A percentile compares a stretch with the other conserved stretches of the same genome.
Conservation (phyloP, 1,140 invertebrate genomes). For the Sycophaga agraensis region DNA sequence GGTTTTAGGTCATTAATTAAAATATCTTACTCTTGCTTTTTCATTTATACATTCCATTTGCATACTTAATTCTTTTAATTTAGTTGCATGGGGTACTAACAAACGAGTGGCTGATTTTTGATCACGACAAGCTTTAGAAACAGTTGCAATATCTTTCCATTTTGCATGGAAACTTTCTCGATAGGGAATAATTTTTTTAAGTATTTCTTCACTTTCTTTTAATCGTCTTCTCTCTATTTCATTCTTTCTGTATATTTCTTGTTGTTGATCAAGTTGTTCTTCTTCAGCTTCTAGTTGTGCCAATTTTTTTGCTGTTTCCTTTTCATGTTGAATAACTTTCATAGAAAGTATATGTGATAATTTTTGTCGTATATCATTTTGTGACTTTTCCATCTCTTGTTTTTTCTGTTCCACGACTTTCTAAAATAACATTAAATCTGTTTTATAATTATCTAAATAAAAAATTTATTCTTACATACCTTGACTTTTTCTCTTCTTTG, state of each 20-base stretch:
- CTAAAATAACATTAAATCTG: slow-evolving; percentile 22
- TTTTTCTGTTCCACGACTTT: slow-evolving; percentile 41
- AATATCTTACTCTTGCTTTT: slow-evolving; percentile 53
- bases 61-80: slow-evolving; percentile 43
- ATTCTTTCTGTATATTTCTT: slow-evolving; percentile 47
- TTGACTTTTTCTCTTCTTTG: slow-evolving; percentile 46
- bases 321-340: slow-evolving; percentile 47
- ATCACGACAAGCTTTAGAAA: slow-evolving; percentile 46
- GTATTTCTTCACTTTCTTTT: slow-evolving; percentile 42
- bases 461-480: slow-evolving; percentile 33
- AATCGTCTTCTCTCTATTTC: slow-evolving; percentile 43
- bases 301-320: slow-evolving; percentile 40
- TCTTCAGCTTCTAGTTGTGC: slow-evolving; percentile 46
- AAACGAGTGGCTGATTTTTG: slow-evolving; percentile 39
- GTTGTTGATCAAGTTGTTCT: slow-evolving; percentile 44
- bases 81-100: slow-evolving; percentile 37
- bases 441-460: not conserved
- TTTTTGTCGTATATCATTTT: slow-evolving; percentile 43
- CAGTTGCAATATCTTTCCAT: slow-evolving; percentile 46
- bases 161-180: slow-evolving; percentile 42
- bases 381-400: slow-evolving; percentile 49
- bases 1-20: no score
- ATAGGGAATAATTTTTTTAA: slow-evolving; percentile 43
- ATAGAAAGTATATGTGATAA: slow-evolving; percentile 38
- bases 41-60: slow-evolving; percentile 58